Evolutionary conservation across 2,888 invertebrate genomes (phyloP).

Genomic region (Erannis defoliaria): DNA sequence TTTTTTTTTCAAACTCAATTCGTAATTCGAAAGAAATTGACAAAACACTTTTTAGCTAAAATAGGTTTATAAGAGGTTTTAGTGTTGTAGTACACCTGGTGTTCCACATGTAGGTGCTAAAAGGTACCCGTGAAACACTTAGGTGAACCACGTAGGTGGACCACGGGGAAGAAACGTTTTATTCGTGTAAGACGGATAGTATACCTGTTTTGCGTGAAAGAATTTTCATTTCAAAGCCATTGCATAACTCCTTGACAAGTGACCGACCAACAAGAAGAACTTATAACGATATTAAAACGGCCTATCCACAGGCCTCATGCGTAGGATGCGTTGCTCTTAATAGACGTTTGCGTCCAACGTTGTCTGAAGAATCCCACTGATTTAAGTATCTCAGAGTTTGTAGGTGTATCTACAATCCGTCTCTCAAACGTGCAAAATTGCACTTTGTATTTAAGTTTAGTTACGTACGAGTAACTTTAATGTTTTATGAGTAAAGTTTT

Average conservation of each 20-base stretch:
- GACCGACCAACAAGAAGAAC: background rate
- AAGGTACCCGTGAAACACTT: too few species aligned
- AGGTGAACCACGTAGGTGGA: too few species aligned
- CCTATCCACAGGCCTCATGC: background rate
- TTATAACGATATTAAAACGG: background rate
- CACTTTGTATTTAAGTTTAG: constrained; percentile 27
- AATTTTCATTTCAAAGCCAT: constrained; percentile 1
- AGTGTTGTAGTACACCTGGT: background rate
- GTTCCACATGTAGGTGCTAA: too few species aligned
- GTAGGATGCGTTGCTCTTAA: constrained; percentile 5
- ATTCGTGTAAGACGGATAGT: too few species aligned
- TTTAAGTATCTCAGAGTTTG: constrained; percentile 21
- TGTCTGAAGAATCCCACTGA: constrained; percentile 36
- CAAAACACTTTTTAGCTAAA: too few species aligned
- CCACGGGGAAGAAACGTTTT: too few species aligned
- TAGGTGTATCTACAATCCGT: constrained; percentile 17
- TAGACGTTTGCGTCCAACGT: constrained; percentile 6
- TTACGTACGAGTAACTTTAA: constrained; percentile 12
- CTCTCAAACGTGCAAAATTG: constrained; percentile 14
- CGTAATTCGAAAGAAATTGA: too few species aligned
- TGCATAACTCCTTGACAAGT: background rate
- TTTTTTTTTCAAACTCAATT: too few species aligned
- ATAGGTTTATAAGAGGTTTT: too few species aligned
- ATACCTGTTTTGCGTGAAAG: background rate
- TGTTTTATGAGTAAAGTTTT: constrained; percentile 31